Conservation (phyloP, 2,797 vertebrate genomes). For the Muscicapa comitata region DNA sequence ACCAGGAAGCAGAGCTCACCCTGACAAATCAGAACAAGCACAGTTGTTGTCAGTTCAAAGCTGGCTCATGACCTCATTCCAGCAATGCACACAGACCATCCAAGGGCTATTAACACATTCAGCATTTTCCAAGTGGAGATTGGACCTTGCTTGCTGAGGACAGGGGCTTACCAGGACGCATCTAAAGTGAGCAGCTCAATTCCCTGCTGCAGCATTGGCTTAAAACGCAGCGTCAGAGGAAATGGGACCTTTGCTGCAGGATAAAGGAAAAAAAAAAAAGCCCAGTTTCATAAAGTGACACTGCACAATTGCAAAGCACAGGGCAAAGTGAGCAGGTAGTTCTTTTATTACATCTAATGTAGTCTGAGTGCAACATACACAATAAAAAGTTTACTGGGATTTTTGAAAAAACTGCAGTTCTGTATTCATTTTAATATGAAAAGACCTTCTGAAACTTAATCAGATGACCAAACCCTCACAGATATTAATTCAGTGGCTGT, state of each 20-base stretch:
- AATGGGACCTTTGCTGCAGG: constrained; percentile 94
- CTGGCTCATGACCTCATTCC: background rate
- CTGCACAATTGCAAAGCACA: background rate
- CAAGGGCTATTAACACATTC: background rate
- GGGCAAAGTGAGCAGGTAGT: background rate
- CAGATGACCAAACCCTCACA: background rate
- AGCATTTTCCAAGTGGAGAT: background rate
- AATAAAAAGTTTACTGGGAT: background rate
- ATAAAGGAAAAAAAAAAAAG: background rate
- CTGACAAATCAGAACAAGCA: constrained; percentile 72
- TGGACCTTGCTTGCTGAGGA: background rate
- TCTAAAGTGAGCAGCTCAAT: constrained; percentile 96
- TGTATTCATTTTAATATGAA: background rate
- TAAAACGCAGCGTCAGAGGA: constrained; percentile 95
- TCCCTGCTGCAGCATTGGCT: constrained; percentile 98
- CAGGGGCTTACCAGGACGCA: constrained; percentile 89
- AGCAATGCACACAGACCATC: background rate
- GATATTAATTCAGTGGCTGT: background rate
- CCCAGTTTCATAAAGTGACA: background rate
- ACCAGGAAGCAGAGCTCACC: constrained; percentile 99
- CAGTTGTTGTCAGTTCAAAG: background rate
- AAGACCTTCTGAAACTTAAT: background rate
- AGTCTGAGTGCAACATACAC: background rate
- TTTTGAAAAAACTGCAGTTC: background rate
- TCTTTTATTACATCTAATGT: background rate